phyloP scores from a whole-genome alignment of 2,888 invertebrate species.

The Morpho helenor region DNA sequence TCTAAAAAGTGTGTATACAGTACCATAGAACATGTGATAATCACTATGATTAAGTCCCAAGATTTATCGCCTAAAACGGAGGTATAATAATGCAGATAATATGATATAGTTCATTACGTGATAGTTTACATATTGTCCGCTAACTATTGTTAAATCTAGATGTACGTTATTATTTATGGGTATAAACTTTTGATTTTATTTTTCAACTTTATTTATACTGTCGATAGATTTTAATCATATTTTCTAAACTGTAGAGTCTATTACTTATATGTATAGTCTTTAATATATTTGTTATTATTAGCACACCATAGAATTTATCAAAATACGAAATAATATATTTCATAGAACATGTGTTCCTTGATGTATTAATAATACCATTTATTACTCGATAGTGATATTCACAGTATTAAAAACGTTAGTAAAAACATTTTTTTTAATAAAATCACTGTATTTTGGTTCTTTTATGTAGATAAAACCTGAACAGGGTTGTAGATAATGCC shows the following conservation, averaged over 20 bases:
- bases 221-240: constrained; percentile 3
- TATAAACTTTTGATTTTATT: constrained; percentile 5
- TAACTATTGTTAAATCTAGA: constrained; percentile 33
- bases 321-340: constrained; percentile 5
- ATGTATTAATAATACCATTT: constrained; percentile 4
- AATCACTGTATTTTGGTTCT: constrained; percentile 57
- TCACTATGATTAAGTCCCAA: constrained; percentile 23
- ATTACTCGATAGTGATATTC: constrained; percentile 29
- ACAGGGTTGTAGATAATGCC: constrained; percentile 42
- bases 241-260: background rate
- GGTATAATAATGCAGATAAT: constrained; percentile 21
- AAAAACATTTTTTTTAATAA: constrained; percentile 49
- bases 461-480: constrained; percentile 52
- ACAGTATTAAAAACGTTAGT: constrained; percentile 41
- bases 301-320: constrained; percentile 16
- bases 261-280: constrained; percentile 2
- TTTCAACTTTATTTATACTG: background rate
- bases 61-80: constrained; percentile 16
- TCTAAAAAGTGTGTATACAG: constrained; percentile 54
- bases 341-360: constrained; percentile 16
- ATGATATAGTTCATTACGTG: constrained; percentile 32
- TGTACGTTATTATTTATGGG: constrained; percentile 12
- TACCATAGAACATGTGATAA: constrained; percentile 36
- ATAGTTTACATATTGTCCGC: constrained; percentile 36
- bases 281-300: constrained; percentile 8